These are phyloP conservation scores for Eupithecia subumbrata DNA, from an alignment of 2,888 invertebrate genomes.

Conservation along the genomic window DNA sequence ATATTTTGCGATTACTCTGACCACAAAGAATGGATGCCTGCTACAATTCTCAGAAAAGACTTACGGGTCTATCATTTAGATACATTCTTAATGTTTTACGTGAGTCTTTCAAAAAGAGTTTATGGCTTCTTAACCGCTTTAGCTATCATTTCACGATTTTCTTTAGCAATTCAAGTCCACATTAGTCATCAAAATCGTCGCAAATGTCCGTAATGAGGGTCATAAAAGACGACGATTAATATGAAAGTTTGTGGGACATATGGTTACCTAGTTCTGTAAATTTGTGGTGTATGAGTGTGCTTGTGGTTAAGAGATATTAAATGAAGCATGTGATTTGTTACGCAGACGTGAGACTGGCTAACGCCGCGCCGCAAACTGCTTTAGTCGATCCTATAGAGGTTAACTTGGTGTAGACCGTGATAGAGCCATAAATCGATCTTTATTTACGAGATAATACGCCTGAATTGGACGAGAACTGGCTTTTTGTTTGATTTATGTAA, in stretches of 20 bases:
- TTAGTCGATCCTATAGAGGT: slow-evolving; percentile 56
- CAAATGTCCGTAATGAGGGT: slow-evolving; percentile 35
- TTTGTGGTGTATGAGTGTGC: slow-evolving; percentile 48
- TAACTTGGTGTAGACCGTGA: slow-evolving; percentile 41
- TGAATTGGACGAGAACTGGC: not conserved
- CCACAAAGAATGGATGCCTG: slow-evolving; percentile 52
- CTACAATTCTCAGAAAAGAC: slow-evolving; percentile 46
- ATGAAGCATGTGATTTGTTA: slow-evolving; percentile 59
- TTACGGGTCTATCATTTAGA: slow-evolving; percentile 41
- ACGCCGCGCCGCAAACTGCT: slow-evolving; percentile 59
- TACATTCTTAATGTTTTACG: slow-evolving; percentile 53
- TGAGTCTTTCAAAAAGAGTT: slow-evolving; percentile 43
- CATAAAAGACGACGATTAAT: slow-evolving; percentile 41
- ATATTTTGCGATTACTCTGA: slow-evolving; percentile 45
- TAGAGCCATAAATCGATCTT: slow-evolving; percentile 7
- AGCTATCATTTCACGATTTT: slow-evolving; percentile 10
- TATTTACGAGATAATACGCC: slow-evolving; percentile 3
- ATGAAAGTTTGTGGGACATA: slow-evolving; percentile 39
- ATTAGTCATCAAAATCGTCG: slow-evolving; percentile 36
- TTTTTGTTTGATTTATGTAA: not conserved
- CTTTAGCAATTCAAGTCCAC: slow-evolving; percentile 22
- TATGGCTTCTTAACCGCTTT: slow-evolving; percentile 19
- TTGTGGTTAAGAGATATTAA: slow-evolving; percentile 62
- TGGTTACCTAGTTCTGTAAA: slow-evolving; percentile 39
- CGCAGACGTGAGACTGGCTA: slow-evolving; percentile 62